These are phyloP conservation scores for Ariolimax columbianus DNA, from an alignment of 2,888 invertebrate species.

Conservation along the genomic window DNA sequence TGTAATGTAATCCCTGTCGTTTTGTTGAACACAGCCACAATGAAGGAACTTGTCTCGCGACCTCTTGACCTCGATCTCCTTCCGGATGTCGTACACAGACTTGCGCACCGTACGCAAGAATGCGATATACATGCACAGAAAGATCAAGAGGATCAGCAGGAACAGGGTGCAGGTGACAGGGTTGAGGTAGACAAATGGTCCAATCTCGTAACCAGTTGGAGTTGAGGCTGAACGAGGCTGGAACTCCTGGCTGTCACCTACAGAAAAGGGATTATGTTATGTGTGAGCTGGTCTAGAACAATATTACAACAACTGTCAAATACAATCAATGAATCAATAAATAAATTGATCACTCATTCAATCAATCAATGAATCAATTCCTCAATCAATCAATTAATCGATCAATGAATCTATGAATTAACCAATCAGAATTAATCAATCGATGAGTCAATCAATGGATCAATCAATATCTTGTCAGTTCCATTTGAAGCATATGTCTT, in stretches of 20 bases:
- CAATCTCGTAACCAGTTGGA: neutral
- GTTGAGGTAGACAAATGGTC: slow-evolving; percentile 50
- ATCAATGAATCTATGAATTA: too few relatives aligned
- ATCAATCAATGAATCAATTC: too few relatives aligned
- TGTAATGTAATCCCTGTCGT: slow-evolving; percentile 18
- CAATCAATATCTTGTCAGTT: too few relatives aligned
- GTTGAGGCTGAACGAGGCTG: neutral
- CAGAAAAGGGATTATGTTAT: neutral
- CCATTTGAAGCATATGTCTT: too few relatives aligned
- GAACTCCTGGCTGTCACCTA: slow-evolving; percentile 13
- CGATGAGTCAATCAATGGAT: too few relatives aligned
- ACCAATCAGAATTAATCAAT: too few relatives aligned
- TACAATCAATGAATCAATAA: too few relatives aligned
- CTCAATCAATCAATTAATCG: too few relatives aligned
- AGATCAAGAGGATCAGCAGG: slow-evolving; percentile 46
- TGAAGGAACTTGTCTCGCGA: slow-evolving; percentile 51
- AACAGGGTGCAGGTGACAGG: slow-evolving; percentile 48
- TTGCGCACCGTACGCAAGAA: slow-evolving; percentile 47
- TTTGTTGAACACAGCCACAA: slow-evolving; percentile 20
- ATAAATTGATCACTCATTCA: too few relatives aligned
- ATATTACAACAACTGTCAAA: too few relatives aligned
- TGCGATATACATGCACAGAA: slow-evolving; percentile 45
- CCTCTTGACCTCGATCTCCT: slow-evolving; percentile 45
- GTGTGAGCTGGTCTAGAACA: too few relatives aligned
- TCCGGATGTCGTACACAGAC: slow-evolving; percentile 47